A percentile compares a stretch with the other conserved stretches of the same genome.
Evolutionary conservation across 2,888 invertebrate genomes (phyloP).

Genomic region (Andrena flavipes): DNA sequence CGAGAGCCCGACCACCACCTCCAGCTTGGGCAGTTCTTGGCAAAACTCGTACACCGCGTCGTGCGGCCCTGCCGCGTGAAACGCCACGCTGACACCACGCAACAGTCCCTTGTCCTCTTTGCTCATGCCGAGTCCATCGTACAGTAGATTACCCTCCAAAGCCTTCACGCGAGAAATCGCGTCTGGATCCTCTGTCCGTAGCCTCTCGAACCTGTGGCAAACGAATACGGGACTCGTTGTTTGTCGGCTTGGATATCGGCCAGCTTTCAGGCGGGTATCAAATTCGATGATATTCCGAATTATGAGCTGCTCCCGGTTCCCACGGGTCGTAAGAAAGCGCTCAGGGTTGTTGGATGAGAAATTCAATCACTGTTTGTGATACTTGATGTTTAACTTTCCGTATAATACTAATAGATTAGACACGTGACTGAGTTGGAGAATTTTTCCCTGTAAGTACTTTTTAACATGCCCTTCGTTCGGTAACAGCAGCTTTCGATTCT

Average conservation of each 20-base stretch:
- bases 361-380: neutral
- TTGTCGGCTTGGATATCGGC: slow-evolving; percentile 1
- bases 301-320: neutral
- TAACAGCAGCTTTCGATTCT: neutral
- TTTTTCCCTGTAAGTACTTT: neutral
- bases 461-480: neutral
- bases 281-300: neutral
- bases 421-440: neutral
- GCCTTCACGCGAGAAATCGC: slow-evolving; percentile 71
- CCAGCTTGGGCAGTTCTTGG: slow-evolving; percentile 69
- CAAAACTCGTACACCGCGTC: slow-evolving; percentile 71
- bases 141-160: slow-evolving; percentile 78
- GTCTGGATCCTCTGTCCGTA: slow-evolving; percentile 72
- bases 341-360: neutral
- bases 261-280: slow-evolving; percentile 4
- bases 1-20: slow-evolving; percentile 58
- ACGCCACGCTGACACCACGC: slow-evolving; percentile 70
- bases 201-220: slow-evolving; percentile 75
- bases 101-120: slow-evolving; percentile 52
- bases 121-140: slow-evolving; percentile 71
- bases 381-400: no score
- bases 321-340: neutral
- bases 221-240: neutral
- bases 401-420: no score
- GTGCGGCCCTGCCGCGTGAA: slow-evolving; percentile 77